These are phyloP conservation scores for Caretta caretta DNA, from an alignment of 2,113 vertebrate genomes.

Conservation along the genomic window DNA sequence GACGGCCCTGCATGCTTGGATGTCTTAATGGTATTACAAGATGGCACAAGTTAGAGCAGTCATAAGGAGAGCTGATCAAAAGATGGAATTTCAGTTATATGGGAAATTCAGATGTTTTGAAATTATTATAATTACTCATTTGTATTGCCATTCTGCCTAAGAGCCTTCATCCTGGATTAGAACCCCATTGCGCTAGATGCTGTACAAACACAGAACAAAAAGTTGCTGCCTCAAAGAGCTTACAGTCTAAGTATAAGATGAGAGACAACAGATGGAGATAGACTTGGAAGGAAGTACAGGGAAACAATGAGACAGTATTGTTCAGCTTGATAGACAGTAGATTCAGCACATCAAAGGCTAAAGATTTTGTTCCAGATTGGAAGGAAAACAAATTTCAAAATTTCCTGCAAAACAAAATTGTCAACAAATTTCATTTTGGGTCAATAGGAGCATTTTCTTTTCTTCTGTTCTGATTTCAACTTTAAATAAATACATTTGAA, in stretches of 20 bases:
- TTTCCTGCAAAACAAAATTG: neutral
- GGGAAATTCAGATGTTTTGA: constrained; percentile 16
- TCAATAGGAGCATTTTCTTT: constrained; percentile 21
- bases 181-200: neutral
- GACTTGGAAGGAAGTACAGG: neutral
- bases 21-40: constrained; percentile 46
- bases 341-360: too few species aligned
- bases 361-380: neutral
- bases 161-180: neutral
- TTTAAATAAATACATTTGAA: neutral
- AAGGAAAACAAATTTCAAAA: constrained; percentile 14
- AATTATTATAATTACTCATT: neutral
- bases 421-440: neutral
- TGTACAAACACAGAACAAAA: neutral
- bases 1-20: neutral
- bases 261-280: neutral
- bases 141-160: neutral
- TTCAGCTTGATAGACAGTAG: too few species aligned
- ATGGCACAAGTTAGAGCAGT: constrained; percentile 47
- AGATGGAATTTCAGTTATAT: constrained; percentile 33
- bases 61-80: neutral
- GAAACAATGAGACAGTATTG: neutral
- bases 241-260: neutral
- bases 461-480: constrained; percentile 6
- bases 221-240: neutral